Evolutionary conservation across 2,797 vertebrate genomes (phyloP), one percentile per base, ranked within the genome.

Genomic region (Thamnophis elegans): DNA sequence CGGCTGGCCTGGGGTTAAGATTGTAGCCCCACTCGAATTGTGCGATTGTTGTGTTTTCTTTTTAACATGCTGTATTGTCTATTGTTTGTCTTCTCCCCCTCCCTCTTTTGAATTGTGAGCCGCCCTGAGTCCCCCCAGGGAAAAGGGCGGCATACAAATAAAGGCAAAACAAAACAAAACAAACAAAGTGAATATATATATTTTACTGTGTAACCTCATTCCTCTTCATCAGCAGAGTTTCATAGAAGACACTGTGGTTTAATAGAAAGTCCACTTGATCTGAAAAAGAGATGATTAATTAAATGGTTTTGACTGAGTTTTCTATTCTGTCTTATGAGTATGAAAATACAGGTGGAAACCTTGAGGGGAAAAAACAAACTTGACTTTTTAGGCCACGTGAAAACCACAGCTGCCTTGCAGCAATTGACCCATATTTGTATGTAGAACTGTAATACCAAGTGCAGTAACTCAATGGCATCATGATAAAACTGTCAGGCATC

Each of bases 401-500:
- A 26, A 7, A 0, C 0, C 93, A 73, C 56, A 89, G 26, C 0
- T 0, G 62, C 47, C 54, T 0, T 86, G 0, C 93, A 90, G 91
- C 95, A 95, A 93, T 14, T 22, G 10, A 47, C 18, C 28, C 90
- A 0, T 90, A 89, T 92, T 90, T 89, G 65, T 89, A 53, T 93
- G 62, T 90, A 95, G 94, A 90, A 96, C 95, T 94, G 95, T 87
- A 94, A 94, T 2, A 1, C 92, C 94, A 94, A 96, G 87, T 25
- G 62, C 22, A 65, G 55, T 28, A 92, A 93, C 93, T 93, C 89
- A 85, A 89, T 95, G 94, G 94, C 90, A 47, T 93, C 93, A 95
- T 96, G 96, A 96, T 96, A 97, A 97, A 98, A 95, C 91, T 96
- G 94, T 97, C 97, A 97, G 93, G 94, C 93, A 92, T 96, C 10